Evolutionary conservation across 2,113 vertebrate genomes (phyloP).

Genomic region (Petromus typicus): DNA sequence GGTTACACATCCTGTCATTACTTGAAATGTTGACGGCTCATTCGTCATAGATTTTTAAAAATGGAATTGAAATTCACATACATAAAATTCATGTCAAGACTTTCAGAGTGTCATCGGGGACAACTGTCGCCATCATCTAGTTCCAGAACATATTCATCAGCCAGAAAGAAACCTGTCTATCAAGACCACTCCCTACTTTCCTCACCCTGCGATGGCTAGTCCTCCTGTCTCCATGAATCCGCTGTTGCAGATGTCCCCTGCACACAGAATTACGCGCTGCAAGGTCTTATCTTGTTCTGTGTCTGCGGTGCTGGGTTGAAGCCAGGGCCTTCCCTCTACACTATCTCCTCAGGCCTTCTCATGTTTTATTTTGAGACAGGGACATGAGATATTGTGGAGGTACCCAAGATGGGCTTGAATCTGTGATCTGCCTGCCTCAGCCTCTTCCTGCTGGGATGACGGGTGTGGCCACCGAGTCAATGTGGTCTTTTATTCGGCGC

Average conservation of each 20-base stretch:
- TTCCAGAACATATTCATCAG: neutral
- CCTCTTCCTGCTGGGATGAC: neutral
- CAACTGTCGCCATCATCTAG: no score
- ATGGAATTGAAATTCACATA: neutral
- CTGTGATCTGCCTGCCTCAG: neutral
- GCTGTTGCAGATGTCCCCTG: neutral
- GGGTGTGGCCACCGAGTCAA: neutral
- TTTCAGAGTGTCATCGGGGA: neutral
- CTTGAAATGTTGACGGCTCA: neutral
- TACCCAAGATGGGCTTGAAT: neutral
- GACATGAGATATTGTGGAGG: neutral
- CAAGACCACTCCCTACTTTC: fast-evolving
- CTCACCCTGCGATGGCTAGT: fast-evolving
- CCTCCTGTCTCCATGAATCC: neutral
- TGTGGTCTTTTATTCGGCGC: neutral
- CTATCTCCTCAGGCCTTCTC: neutral
- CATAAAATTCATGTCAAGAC: neutral
- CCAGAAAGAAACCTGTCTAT: no score
- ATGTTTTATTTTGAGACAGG: neutral
- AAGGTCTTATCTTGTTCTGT: neutral
- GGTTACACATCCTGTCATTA: neutral
- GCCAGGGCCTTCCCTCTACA: neutral
- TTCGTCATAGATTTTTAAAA: neutral
- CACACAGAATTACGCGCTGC: neutral
- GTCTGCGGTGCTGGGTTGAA: neutral